These are phyloP conservation scores for Octomys mimax DNA, from an alignment of 2,797 vertebrate species.

Conservation along the genomic window DNA sequence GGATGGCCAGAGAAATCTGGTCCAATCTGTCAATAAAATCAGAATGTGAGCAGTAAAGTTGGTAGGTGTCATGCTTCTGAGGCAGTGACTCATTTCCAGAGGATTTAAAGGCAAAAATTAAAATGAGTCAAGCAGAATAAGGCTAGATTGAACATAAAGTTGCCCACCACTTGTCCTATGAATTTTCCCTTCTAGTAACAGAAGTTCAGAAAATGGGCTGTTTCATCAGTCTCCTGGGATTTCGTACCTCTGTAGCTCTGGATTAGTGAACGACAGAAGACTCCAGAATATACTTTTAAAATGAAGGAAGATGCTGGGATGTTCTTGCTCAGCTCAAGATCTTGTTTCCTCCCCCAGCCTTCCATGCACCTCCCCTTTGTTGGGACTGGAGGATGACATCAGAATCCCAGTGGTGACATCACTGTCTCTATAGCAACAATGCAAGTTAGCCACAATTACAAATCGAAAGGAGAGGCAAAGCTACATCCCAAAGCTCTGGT, in stretches of 20 bases:
- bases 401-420: slow-evolving; percentile 81
- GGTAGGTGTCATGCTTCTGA: not conserved
- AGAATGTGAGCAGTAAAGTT: not conserved
- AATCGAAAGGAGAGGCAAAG: not conserved
- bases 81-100: not conserved
- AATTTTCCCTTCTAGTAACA: slow-evolving; percentile 44
- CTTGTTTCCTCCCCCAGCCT: slow-evolving; percentile 80
- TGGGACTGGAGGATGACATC: slow-evolving; percentile 83
- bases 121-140: not conserved
- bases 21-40: not conserved
- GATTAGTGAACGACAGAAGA: slow-evolving; percentile 63
- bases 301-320: slow-evolving; percentile 68
- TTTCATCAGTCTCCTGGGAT: not conserved
- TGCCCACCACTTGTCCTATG: slow-evolving; percentile 2
- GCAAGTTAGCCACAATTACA: slow-evolving; percentile 53
- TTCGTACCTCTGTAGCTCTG: slow-evolving; percentile 75
- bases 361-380: slow-evolving; percentile 72
- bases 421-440: slow-evolving; percentile 77
- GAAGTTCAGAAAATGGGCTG: slow-evolving; percentile 37
- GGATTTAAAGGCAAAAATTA: slow-evolving; percentile 12
- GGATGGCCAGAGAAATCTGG: not conserved
- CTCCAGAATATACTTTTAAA: slow-evolving; percentile 74
- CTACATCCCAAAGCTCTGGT: not conserved
- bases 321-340: slow-evolving; percentile 77
- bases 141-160: not conserved